Percentiles rank a stretch among this genome's conserved stretches.
Conservation (phyloP, 2,888 invertebrate species). For the Notodonta ziczac region DNA sequence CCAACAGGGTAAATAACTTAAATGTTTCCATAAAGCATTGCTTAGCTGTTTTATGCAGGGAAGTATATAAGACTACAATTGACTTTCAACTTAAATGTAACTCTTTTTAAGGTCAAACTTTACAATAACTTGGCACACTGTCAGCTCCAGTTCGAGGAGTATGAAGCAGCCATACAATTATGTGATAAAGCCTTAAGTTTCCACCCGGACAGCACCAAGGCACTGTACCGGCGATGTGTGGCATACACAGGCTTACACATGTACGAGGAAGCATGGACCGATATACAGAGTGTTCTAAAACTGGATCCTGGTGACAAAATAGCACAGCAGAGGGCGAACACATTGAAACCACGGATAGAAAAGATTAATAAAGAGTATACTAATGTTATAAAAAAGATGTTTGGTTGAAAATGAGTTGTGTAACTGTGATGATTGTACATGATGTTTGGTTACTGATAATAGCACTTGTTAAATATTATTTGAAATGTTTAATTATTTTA, state of each 20-base stretch:
- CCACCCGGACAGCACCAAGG: constrained; percentile 93
- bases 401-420: constrained; percentile 52
- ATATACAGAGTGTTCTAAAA: constrained; percentile 81
- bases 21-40: too few relatives aligned
- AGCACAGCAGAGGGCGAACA: constrained; percentile 83
- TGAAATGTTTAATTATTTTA: too few relatives aligned
- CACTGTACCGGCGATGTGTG: constrained; percentile 92
- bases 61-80: too few relatives aligned
- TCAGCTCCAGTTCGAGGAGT: constrained; percentile 88
- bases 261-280: constrained; percentile 87
- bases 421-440: too few relatives aligned
- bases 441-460: too few relatives aligned
- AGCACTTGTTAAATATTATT: too few relatives aligned
- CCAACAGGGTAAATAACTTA: too few relatives aligned
- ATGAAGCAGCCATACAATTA: constrained; percentile 86
- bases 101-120: constrained; percentile 80
- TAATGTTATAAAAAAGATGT: constrained; percentile 84
- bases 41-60: too few relatives aligned
- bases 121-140: constrained; percentile 94
- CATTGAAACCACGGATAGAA: constrained; percentile 83
- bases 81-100: too few relatives aligned
- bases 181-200: constrained; percentile 91
- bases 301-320: constrained; percentile 88
- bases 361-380: constrained; percentile 85
- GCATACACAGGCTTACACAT: constrained; percentile 87